Conservation (phyloP, 92 coral and sea anemone genomes). For the Zoanthus sansibaricus region DNA sequence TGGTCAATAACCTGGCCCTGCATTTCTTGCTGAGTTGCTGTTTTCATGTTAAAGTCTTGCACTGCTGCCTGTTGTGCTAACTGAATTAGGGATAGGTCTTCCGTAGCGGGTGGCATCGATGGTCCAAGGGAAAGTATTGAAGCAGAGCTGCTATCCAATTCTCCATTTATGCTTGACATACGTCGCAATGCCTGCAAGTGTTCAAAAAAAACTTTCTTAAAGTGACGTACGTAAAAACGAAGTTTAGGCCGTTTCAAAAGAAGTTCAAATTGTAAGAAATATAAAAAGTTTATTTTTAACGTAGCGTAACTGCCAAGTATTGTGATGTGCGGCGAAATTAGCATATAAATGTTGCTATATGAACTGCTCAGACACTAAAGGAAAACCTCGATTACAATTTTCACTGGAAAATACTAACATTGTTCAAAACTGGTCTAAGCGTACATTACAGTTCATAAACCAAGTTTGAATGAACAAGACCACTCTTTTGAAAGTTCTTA, state of each 20-base stretch:
- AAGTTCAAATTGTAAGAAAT: no score
- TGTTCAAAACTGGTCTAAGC: no score
- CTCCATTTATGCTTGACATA: constrained; percentile 23
- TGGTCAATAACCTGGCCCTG: background rate
- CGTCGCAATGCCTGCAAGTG: constrained; percentile 18
- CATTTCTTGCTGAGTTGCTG: background rate
- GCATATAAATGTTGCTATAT: no score
- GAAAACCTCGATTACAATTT: no score
- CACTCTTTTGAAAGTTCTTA: no score
- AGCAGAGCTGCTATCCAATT: background rate
- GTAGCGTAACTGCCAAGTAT: no score
- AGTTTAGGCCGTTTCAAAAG: background rate
- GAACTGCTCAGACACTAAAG: no score
- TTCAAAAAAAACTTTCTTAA: background rate
- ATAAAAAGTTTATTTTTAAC: no score
- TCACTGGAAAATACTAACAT: no score
- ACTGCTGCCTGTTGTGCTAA: constrained; percentile 8
- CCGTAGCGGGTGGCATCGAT: background rate
- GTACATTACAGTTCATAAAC: no score
- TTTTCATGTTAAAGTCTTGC: background rate
- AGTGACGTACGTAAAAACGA: background rate
- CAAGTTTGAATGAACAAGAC: no score
- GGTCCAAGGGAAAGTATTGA: constrained; percentile 27
- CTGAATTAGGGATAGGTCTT: background rate
- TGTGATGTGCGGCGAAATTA: no score